Evolutionary conservation across 2,888 invertebrate genomes (phyloP), one percentile per base, ranked within the genome.

Genomic region (Pimpla rufipes): DNA sequence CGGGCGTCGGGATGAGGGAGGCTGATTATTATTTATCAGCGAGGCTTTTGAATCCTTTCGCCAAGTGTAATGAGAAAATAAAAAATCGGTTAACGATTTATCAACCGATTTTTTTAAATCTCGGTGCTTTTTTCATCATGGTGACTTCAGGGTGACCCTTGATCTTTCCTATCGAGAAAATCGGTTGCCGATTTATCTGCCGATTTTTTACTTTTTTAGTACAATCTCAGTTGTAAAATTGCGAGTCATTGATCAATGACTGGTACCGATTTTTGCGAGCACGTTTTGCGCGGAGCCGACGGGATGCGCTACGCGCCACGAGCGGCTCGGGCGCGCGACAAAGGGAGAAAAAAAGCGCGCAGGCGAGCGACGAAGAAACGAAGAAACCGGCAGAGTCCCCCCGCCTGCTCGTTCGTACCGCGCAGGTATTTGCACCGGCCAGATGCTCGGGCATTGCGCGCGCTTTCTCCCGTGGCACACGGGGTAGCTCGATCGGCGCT

Each of bases 361-460:
- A 45, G 85, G 82, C 81, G 81, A 70, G 71, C 59, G 40, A 57
- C 66, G 45, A 21, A 71, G 59, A 75, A 78, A 64, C 37, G 50
- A 29, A 40, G 47, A 75, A 80, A 83, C 42, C 50, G 62, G 55
- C 18, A n/a, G 23, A 7, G 21, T 29, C 5, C 5, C 45, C 75
- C 52, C 57, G 47, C n/a, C n/a, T 40, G 52, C 23, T 84, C 84
- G 85, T 83, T 85, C 74, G 73, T 55, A 62, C 81, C 74, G 75
- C 67, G 50, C 78, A 66, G 87, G 87, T 87, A 89, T 90, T 88
- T 78, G 85, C 87, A 85, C 81, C 85, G 81, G 70, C 86, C 88
- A 89, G 89, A 89, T 90, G 89, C 87, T 90, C 66, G 76, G 50
- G 85, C 81, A 82, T 88, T 85, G 81, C 86, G 45, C 64, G 37